Evolutionary conservation across 2,797 vertebrate species (phyloP).

Genomic region (Intellagama lesueurii): DNA sequence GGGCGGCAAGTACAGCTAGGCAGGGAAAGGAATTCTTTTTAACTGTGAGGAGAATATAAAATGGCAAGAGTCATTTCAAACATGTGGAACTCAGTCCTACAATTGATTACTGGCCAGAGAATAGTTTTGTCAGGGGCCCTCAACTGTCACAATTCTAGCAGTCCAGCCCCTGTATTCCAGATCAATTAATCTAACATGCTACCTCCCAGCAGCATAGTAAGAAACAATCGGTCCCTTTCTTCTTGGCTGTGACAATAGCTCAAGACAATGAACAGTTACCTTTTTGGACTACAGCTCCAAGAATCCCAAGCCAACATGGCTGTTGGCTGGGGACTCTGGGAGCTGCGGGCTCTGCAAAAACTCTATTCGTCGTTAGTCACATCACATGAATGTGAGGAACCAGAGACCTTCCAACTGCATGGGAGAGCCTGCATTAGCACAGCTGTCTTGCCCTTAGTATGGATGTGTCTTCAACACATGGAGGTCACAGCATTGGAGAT

Average conservation of each 20-base stretch:
- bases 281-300: too few relatives aligned
- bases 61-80: not conserved
- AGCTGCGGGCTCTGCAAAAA: not conserved
- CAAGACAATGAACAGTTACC: too few relatives aligned
- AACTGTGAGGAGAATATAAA: conserved; percentile 20
- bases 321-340: not conserved
- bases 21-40: conserved; percentile 2
- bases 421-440: not conserved
- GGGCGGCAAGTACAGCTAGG: not conserved
- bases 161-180: not conserved
- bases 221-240: not conserved
- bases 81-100: not conserved
- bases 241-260: not conserved
- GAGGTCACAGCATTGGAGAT: not conserved
- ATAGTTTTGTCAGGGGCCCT: not conserved
- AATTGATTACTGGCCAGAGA: fast-evolving
- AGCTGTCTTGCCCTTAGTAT: not conserved
- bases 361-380: not conserved
- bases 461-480: not conserved
- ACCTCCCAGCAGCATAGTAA: not conserved
- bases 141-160: not conserved
- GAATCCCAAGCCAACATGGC: too few relatives aligned
- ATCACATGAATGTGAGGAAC: not conserved
- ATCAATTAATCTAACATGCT: not conserved
- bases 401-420: not conserved